phyloP scores from a whole-genome alignment of 2,113 vertebrate genomes.

The Saimiri boliviensis region DNA sequence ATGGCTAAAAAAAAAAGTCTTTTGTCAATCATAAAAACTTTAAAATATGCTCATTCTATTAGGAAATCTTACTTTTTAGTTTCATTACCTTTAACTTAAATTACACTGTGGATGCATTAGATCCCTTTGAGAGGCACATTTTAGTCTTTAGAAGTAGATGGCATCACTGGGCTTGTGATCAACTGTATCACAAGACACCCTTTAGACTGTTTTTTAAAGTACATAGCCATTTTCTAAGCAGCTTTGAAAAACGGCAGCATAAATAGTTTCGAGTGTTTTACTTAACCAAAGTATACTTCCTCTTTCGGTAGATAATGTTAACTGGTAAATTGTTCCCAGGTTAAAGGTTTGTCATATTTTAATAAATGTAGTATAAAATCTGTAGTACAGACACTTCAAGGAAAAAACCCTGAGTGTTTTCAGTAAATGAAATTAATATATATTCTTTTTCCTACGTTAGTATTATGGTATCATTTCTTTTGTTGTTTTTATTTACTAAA shows the following conservation, averaged over 20 bases:
- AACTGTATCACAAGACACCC: not conserved
- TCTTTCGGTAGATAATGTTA: not conserved
- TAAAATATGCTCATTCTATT: not conserved
- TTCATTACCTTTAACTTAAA: not conserved
- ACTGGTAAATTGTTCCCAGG: constrained; percentile 35
- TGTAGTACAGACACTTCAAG: not conserved
- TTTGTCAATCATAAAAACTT: constrained; percentile 26
- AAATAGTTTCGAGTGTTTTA: not conserved
- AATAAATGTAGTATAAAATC: not conserved
- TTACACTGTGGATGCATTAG: not conserved
- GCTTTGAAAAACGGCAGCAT: not conserved
- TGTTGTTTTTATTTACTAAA: constrained; percentile 9
- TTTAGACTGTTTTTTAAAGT: not conserved
- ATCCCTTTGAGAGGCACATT: not conserved
- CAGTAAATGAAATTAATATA: not conserved
- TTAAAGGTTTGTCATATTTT: not conserved
- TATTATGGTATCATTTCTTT: not conserved
- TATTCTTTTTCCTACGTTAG: not conserved
- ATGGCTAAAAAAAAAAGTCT: constrained; percentile 19
- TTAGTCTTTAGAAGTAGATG: not conserved
- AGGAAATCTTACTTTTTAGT: constrained; percentile 26
- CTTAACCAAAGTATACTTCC: not conserved
- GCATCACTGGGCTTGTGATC: not conserved
- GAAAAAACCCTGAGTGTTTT: not conserved
- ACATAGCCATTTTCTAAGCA: not conserved